Evolutionary conservation across 2,797 vertebrate species (phyloP).

Genomic region (Lepidocolaptes lacrymiger): DNA sequence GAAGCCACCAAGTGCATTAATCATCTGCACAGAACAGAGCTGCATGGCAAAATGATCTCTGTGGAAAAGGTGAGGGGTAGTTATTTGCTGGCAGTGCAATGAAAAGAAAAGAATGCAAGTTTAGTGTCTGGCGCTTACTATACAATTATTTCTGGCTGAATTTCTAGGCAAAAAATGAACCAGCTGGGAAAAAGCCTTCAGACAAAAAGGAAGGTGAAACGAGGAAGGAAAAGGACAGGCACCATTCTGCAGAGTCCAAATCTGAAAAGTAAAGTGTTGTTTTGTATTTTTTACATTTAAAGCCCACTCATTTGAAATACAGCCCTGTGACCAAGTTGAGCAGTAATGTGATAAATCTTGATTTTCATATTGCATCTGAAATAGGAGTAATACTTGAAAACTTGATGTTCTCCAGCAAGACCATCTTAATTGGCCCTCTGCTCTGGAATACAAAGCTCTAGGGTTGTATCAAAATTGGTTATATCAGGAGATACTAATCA

Average conservation of each 20-base stretch:
- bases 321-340: neutral
- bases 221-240: slow-evolving; percentile 86
- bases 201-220: slow-evolving; percentile 85
- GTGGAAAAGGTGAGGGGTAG: slow-evolving; percentile 87
- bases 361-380: neutral
- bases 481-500: neutral
- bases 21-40: slow-evolving; percentile 93
- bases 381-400: neutral
- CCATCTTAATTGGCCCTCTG: neutral
- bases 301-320: neutral
- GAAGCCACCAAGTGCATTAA: slow-evolving; percentile 94
- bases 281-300: neutral
- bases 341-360: neutral
- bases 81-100: accelerated
- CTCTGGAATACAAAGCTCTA: neutral
- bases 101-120: neutral
- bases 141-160: neutral
- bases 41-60: slow-evolving; percentile 97
- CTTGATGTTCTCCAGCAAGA: neutral
- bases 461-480: neutral
- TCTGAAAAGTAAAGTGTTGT: slow-evolving; percentile 76
- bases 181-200: slow-evolving; percentile 89
- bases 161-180: slow-evolving; percentile 94
- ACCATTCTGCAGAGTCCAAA: slow-evolving; percentile 88
- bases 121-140: neutral